These are phyloP conservation scores for Pammene aurita DNA, from an alignment of 2,888 invertebrate genomes.

Conservation along the genomic window DNA sequence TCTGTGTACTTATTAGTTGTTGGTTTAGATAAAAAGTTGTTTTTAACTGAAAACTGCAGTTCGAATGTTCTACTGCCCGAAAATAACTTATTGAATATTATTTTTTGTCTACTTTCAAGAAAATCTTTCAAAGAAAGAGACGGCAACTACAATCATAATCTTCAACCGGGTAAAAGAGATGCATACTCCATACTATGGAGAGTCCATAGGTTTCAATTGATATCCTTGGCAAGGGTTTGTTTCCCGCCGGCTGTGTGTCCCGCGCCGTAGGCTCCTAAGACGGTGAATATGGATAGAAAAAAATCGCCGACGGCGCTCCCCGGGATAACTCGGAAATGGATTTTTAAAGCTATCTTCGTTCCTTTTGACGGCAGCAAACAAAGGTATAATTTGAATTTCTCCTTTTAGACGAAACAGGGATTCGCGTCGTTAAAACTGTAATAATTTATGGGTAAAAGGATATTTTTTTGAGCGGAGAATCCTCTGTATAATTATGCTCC, in stretches of 20 bases:
- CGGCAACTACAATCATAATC: too few relatives aligned
- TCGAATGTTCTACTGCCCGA: too few relatives aligned
- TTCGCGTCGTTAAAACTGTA: conserved; percentile 52
- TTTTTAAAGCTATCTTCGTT: conserved; percentile 47
- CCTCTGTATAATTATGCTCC: conserved; percentile 45
- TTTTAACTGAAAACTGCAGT: too few relatives aligned
- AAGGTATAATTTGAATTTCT: conserved; percentile 62
- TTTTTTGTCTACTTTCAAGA: too few relatives aligned
- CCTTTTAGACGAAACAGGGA: conserved; percentile 47
- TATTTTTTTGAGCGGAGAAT: conserved; percentile 50
- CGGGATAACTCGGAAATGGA: conserved; percentile 43
- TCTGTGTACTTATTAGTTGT: too few relatives aligned
- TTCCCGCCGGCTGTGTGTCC: conserved; percentile 24
- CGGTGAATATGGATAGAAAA: conserved; percentile 44
- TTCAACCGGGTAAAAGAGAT: too few relatives aligned
- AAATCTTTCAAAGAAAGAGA: too few relatives aligned
- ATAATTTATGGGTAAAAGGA: conserved; percentile 54
- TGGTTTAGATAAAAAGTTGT: too few relatives aligned
- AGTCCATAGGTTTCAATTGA: too few relatives aligned
- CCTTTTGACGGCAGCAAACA: conserved; percentile 65
- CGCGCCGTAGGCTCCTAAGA: conserved; percentile 23
- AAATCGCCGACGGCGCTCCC: conserved; percentile 39
- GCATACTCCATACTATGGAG: too few relatives aligned
- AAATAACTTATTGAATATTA: too few relatives aligned
- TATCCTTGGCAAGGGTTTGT: neutral